phyloP scores from a whole-genome alignment of 2,113 vertebrate species.

The Prinia subflava region DNA sequence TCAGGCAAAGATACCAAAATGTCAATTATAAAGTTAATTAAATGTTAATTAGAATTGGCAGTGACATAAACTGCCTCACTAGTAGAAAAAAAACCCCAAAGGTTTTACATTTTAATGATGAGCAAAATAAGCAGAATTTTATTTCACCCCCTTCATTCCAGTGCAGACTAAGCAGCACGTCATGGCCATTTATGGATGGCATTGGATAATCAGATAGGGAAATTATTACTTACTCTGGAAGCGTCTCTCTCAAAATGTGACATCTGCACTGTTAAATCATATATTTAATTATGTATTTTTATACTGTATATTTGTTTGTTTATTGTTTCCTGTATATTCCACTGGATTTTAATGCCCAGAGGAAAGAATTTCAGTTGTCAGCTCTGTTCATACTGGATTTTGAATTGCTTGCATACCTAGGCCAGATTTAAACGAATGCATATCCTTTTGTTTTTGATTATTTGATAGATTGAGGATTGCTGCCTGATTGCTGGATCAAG shows the following conservation, averaged over 20 bases:
- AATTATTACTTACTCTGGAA: not conserved
- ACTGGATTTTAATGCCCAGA: not conserved
- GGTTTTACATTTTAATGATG: not conserved
- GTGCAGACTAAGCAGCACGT: not conserved
- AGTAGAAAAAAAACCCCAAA: too few relatives aligned
- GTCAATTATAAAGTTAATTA: not conserved
- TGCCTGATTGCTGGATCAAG: not conserved
- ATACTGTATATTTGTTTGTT: rapidly evolving
- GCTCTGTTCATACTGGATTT: not conserved
- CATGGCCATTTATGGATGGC: not conserved
- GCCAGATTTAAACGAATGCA: not conserved
- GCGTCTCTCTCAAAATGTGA: not conserved
- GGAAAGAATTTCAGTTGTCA: not conserved
- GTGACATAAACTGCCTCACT: not conserved
- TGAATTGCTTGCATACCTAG: not conserved
- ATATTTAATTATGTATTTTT: not conserved
- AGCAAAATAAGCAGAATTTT: not conserved
- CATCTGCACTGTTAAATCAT: not conserved
- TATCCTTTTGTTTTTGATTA: not conserved
- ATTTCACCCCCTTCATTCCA: not conserved
- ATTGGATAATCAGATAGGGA: not conserved
- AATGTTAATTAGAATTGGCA: not conserved
- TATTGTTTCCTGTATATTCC: not conserved
- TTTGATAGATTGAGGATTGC: not conserved
- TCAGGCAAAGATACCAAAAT: not conserved